Percentiles rank a stretch among this genome's conserved stretches.
These are phyloP conservation scores for Columba livia DNA, from an alignment of 2,113 vertebrate species.

Conservation along the genomic window DNA sequence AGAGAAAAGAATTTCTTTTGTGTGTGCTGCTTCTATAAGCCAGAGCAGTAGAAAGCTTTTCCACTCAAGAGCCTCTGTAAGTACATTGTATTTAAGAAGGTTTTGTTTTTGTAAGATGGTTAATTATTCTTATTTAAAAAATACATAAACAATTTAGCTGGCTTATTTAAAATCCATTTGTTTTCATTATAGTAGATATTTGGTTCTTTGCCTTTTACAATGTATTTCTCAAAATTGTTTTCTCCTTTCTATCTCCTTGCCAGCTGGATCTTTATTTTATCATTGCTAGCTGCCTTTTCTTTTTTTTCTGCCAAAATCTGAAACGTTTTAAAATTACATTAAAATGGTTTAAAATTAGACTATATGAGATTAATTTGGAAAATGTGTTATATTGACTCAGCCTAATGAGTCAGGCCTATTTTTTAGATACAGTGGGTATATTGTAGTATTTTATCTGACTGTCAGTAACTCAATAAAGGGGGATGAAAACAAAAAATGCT, in stretches of 20 bases:
- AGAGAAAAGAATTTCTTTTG: conserved; percentile 4
- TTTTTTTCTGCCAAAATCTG: conserved; percentile 7
- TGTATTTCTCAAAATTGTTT: conserved; percentile 24
- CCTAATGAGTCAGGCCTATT: not conserved
- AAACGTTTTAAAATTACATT: not conserved
- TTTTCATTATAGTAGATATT: conserved; percentile 6
- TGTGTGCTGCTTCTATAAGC: not conserved
- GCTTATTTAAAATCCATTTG: conserved; percentile 46
- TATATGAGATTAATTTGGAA: conserved; percentile 6
- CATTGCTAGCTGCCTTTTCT: not conserved
- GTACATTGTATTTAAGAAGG: not conserved
- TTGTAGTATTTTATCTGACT: not conserved
- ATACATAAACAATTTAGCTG: conserved; percentile 5
- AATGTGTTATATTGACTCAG: not conserved
- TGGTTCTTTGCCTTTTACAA: not conserved
- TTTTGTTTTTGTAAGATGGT: conserved; percentile 2
- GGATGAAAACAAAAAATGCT: not conserved
- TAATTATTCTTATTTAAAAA: conserved; percentile 40
- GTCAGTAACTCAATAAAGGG: not conserved
- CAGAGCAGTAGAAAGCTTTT: conserved; percentile 38
- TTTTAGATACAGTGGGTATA: not conserved
- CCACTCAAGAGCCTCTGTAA: not conserved
- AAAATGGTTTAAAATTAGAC: conserved; percentile 37
- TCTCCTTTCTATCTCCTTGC: conserved; percentile 22
- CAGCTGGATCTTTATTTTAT: conserved; percentile 20